Conservation (phyloP, 2,113 vertebrate species). For the Tapirus terrestris region DNA sequence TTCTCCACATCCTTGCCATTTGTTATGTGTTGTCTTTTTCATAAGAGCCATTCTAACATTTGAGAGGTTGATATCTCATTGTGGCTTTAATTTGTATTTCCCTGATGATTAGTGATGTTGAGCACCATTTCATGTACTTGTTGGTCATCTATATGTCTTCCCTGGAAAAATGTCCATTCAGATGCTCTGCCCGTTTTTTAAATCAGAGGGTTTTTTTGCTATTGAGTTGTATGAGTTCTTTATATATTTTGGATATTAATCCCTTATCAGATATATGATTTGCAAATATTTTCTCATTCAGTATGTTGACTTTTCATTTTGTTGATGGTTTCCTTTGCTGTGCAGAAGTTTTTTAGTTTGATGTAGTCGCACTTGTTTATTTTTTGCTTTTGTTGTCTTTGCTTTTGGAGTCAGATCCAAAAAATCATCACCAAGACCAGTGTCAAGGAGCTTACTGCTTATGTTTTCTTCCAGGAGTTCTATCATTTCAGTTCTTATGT, state of each 20-base stretch:
- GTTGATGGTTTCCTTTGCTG: neutral
- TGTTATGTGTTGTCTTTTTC: neutral
- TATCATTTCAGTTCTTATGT: neutral
- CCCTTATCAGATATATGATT: neutral
- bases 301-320: neutral
- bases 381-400: slow-evolving; percentile 12
- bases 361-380: neutral
- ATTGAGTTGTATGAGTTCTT: neutral
- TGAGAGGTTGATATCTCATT: neutral
- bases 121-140: neutral
- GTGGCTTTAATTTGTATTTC: neutral
- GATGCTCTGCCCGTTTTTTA: neutral
- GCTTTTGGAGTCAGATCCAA: neutral
- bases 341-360: neutral
- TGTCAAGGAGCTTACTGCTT: neutral
- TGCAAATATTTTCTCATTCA: neutral
- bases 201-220: neutral
- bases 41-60: neutral
- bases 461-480: neutral
- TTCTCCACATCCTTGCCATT: neutral
- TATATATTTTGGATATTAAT: neutral
- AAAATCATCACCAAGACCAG: neutral
- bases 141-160: neutral
- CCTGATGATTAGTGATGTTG: neutral
- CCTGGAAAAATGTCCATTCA: neutral